phyloP scores from a whole-genome alignment of 2,888 invertebrate species.

The Xestia c-nigrum region DNA sequence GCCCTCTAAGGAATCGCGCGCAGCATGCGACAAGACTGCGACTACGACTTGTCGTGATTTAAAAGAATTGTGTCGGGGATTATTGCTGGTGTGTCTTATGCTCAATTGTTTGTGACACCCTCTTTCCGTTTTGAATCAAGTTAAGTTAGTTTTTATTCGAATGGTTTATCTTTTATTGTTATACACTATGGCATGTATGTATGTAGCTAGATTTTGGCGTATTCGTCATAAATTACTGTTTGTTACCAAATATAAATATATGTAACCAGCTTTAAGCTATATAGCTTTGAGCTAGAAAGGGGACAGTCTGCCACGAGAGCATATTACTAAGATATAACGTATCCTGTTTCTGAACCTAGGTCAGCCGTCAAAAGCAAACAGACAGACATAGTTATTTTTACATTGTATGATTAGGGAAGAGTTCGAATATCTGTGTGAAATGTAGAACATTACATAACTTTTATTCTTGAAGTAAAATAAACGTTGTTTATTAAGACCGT shows the following conservation, averaged over 20 bases:
- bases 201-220: neutral
- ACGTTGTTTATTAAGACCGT: neutral
- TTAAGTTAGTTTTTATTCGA: constrained; percentile 3
- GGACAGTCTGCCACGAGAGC: neutral
- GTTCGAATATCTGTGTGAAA: neutral
- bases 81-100: constrained; percentile 28
- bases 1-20: constrained; percentile 50
- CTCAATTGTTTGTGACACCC: constrained; percentile 36
- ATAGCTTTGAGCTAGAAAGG: neutral
- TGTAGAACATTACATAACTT: neutral
- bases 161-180: neutral
- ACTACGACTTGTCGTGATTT: constrained; percentile 37
- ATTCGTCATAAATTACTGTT: neutral
- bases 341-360: neutral
- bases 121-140: constrained; percentile 19
- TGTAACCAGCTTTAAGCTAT: neutral
- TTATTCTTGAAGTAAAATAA: neutral
- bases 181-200: neutral
- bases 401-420: neutral
- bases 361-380: neutral
- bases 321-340: neutral
- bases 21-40: constrained; percentile 42
- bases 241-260: neutral
- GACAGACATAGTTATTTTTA: neutral
- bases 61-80: constrained; percentile 21